Base-by-base conservation (phyloP, 2,888 invertebrate genomes). In the Euzetes globulus region DNA sequence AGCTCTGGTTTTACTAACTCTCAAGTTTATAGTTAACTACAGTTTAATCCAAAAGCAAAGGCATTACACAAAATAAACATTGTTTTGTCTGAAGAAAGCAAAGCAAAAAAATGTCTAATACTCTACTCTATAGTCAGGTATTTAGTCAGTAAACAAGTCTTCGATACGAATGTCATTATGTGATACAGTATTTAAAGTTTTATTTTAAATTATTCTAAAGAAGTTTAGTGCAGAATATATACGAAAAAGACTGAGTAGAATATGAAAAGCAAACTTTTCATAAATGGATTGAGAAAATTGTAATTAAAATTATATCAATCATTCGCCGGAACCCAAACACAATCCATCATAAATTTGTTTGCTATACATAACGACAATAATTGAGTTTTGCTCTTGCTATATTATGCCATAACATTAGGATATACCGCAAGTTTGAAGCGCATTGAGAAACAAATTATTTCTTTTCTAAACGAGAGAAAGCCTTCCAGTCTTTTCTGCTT, bases 251-350 rank as follows among this genome's bases (percentile, higher is more conserved):
- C 52, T 2, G 22, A 6, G 22, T 52, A n/a, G n/a, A n/a, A n/a
- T n/a, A 9, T 52, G 13, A 52, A 4, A 19, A 19, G 3, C 4
- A 52, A 19, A 52, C 5, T 1, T 19, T 52, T 52, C 13, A 60
- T 60, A 15, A 60, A 60, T 17, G 15, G 25, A 17, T 22, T 25
- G 25, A 22, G 29, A 27, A 60, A 65, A 37, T 68, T 68, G 68
- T 68, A 68, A 68, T 68, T 68, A 68, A 68, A 68, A 68, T 68
- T 37, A 45, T 41, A 68, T 68, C 68, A 68, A 68, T 68, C 68
- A 68, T 22, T 19, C 37, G 11, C 63, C 68, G 68, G 68, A 68
- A 68, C 68, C 33, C 11, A 68, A 68, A 68, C 37, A 68, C 68
- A 68, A 63, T 68, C 68, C 68, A 68, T 68, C 68, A 68, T 19